Evolutionary conservation across 2,113 vertebrate species (phyloP).

Genomic region (Passer montanus): DNA sequence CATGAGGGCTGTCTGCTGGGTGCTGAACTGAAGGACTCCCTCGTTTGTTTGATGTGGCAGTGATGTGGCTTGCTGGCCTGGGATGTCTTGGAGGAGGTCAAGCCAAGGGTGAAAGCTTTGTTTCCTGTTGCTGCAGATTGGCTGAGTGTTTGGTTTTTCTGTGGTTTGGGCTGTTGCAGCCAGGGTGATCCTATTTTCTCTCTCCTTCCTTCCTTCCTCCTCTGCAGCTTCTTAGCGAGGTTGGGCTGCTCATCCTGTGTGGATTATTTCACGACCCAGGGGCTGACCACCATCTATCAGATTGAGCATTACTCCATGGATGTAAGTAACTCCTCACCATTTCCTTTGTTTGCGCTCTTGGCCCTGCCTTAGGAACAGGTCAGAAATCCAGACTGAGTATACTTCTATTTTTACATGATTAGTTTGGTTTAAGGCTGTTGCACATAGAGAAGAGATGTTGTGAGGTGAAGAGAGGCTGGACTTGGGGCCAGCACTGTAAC

Average conservation of each 20-base stretch:
- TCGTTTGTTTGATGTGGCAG: neutral
- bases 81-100: constrained; percentile 27
- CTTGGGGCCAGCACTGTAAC: neutral
- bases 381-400: neutral
- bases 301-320: constrained; percentile 99
- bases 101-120: constrained; percentile 49
- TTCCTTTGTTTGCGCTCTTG: constrained; percentile 52
- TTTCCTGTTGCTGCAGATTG: constrained; percentile 66
- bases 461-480: neutral
- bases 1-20: neutral
- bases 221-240: constrained; percentile 95
- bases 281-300: constrained; percentile 99
- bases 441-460: neutral
- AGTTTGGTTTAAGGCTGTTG: neutral
- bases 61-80: neutral
- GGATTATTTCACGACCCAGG: constrained; percentile 99
- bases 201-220: constrained; percentile 74
- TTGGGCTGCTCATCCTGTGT: constrained; percentile 98
- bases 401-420: neutral
- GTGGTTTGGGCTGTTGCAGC: constrained; percentile 76
- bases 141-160: constrained; percentile 74
- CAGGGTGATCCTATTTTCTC: constrained; percentile 82
- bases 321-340: constrained; percentile 87
- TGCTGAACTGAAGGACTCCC: neutral
- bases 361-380: constrained; percentile 37